Evolutionary conservation across 2,888 invertebrate genomes (phyloP).

Genomic region (Augiades crinisus): DNA sequence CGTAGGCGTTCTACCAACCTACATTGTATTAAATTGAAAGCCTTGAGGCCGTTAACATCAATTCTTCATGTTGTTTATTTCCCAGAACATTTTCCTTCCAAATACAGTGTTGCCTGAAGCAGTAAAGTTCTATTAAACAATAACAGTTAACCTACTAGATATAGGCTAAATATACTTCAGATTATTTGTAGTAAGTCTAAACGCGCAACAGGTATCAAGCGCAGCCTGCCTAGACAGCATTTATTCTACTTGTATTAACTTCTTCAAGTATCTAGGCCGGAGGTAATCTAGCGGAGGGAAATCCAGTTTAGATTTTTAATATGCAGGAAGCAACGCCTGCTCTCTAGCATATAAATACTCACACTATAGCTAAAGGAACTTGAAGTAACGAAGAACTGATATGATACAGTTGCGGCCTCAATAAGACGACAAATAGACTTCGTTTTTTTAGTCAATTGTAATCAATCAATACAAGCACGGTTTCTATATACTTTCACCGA

Average conservation of each 20-base stretch:
- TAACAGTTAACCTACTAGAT: slow-evolving; percentile 4
- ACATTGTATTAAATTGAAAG: too few relatives aligned
- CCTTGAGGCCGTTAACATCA: too few relatives aligned
- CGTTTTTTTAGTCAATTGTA: not conserved
- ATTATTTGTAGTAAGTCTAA: slow-evolving; percentile 3
- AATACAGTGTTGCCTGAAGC: not conserved
- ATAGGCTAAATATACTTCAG: not conserved
- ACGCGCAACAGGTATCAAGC: not conserved
- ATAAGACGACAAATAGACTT: too few relatives aligned
- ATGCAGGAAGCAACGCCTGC: slow-evolving; percentile 18
- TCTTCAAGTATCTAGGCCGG: not conserved
- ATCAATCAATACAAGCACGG: too few relatives aligned
- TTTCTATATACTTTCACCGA: too few relatives aligned
- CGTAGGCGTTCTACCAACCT: too few relatives aligned
- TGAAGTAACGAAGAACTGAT: not conserved
- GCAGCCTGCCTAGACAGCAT: slow-evolving; percentile 4
- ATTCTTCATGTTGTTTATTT: too few relatives aligned
- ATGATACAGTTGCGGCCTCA: not conserved
- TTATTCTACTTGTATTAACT: slow-evolving; percentile 4
- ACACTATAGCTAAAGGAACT: too few relatives aligned
- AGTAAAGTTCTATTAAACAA: slow-evolving; percentile 1
- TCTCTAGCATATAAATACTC: not conserved
- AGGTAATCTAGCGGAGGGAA: slow-evolving; percentile 1
- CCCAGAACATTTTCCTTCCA: not conserved
- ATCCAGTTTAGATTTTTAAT: slow-evolving; percentile 25